A percentile compares a stretch with the other conserved stretches of the same genome.
Evolutionary conservation across 2,888 invertebrate genomes (phyloP).

Genomic region (Anaspis maculata): DNA sequence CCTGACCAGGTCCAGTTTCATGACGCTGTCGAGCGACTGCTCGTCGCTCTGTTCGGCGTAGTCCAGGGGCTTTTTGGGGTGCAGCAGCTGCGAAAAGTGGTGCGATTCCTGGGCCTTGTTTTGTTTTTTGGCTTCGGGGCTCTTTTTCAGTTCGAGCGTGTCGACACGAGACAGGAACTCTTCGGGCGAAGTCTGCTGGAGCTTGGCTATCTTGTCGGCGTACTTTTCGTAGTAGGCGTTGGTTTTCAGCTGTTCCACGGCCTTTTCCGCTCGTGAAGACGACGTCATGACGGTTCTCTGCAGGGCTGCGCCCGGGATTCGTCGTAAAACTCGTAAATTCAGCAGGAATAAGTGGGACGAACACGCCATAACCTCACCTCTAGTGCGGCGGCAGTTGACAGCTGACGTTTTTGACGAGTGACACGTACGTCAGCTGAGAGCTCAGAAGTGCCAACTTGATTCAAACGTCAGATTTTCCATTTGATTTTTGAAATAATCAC

Average conservation of each 20-base stretch:
- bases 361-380: no score
- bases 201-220: slow-evolving; percentile 61
- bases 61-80: slow-evolving; percentile 49
- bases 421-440: no score
- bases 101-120: slow-evolving; percentile 41
- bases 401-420: no score
- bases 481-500: no score
- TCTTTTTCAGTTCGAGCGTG: slow-evolving; percentile 37
- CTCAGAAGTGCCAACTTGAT: no score
- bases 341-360: no score
- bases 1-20: slow-evolving; percentile 67
- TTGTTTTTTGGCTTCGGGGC: slow-evolving; percentile 38
- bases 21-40: slow-evolving; percentile 56
- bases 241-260: slow-evolving; percentile 47
- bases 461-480: no score
- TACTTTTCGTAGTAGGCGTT: slow-evolving; percentile 82
- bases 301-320: no score
- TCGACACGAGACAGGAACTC: slow-evolving; percentile 62
- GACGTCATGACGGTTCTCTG: slow-evolving; percentile 7
- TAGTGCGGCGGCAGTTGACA: no score
- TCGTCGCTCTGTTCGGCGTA: slow-evolving; percentile 26
- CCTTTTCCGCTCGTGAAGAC: slow-evolving; percentile 37
- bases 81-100: slow-evolving; percentile 54
- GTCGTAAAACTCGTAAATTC: no score
- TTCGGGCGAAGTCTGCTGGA: slow-evolving; percentile 68